Conservation (phyloP, 2,797 vertebrate species). For the Tenualosa ilisha region DNA sequence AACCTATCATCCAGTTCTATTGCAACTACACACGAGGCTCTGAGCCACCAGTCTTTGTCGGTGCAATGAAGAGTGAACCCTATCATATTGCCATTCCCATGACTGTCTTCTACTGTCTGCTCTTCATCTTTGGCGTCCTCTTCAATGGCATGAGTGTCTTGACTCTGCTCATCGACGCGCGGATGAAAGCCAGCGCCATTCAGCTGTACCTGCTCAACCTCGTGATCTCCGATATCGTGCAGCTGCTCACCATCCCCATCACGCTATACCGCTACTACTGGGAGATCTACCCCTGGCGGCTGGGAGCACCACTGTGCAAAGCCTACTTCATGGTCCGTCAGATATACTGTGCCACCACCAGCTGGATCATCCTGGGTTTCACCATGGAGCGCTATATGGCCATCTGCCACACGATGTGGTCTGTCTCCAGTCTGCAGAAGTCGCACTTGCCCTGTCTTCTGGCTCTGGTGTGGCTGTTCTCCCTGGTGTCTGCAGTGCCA, state of each 20-base stretch:
- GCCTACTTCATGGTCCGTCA: slow-evolving; percentile 79
- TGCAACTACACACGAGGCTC: slow-evolving; percentile 68
- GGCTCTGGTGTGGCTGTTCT: slow-evolving; percentile 71
- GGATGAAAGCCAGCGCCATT: slow-evolving; percentile 74
- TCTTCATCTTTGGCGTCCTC: slow-evolving; percentile 73
- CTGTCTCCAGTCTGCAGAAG: slow-evolving; percentile 71
- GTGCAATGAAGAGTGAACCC: slow-evolving; percentile 71
- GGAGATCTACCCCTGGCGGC: slow-evolving; percentile 79
- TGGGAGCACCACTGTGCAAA: slow-evolving; percentile 73
- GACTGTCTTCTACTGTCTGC: slow-evolving; percentile 74
- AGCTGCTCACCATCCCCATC: slow-evolving; percentile 76
- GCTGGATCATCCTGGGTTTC: slow-evolving; percentile 79
- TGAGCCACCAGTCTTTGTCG: slow-evolving; percentile 67
- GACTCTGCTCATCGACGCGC: slow-evolving; percentile 70
- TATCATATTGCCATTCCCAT: slow-evolving; percentile 71
- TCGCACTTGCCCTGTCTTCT: slow-evolving; percentile 69
- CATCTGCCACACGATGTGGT: slow-evolving; percentile 82
- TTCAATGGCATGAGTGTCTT: slow-evolving; percentile 60
- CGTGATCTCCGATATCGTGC: slow-evolving; percentile 67
- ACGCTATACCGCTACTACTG: slow-evolving; percentile 80
- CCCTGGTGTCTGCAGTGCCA: slow-evolving; percentile 72
- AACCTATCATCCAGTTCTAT: slow-evolving; percentile 54
- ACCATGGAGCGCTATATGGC: slow-evolving; percentile 75
- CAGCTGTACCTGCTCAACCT: slow-evolving; percentile 63
- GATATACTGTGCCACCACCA: slow-evolving; percentile 78